Conservation (phyloP, 2,113 vertebrate species). For the Cinclus mexicanus region DNA sequence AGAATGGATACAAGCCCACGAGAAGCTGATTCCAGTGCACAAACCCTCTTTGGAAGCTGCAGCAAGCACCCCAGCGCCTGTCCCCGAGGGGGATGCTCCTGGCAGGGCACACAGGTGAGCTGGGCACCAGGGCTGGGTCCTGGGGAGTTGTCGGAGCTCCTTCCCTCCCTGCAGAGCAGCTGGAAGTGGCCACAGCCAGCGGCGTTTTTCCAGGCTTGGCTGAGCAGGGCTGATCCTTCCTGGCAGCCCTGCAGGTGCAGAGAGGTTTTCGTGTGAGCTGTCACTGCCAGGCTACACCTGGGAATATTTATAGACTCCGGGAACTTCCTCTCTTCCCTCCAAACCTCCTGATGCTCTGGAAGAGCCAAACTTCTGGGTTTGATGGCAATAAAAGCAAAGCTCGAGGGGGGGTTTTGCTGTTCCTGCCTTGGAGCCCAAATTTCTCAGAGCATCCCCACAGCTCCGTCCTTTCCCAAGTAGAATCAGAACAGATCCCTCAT, state of each 20-base stretch:
- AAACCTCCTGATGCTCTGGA: background rate
- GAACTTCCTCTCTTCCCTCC: background rate
- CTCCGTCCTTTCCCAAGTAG: background rate
- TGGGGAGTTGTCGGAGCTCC: accelerated
- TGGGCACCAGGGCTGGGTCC: accelerated
- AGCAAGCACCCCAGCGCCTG: accelerated
- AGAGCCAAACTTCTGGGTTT: background rate
- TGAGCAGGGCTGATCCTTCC: background rate
- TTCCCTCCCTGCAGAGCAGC: background rate
- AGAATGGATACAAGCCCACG: background rate
- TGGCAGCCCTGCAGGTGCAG: background rate
- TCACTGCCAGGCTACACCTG: background rate
- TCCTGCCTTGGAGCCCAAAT: accelerated
- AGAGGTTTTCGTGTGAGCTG: background rate
- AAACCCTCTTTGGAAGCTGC: background rate
- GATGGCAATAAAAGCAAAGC: background rate
- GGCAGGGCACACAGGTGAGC: background rate
- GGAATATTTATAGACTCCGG: background rate
- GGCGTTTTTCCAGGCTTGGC: background rate
- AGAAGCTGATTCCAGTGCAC: background rate
- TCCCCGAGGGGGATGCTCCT: background rate
- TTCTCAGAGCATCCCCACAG: accelerated
- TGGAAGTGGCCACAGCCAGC: background rate
- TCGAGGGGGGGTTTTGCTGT: accelerated
- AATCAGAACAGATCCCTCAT: accelerated